Evolutionary conservation across 2,888 invertebrate species (phyloP).

Genomic region (Pollenia amentaria): DNA sequence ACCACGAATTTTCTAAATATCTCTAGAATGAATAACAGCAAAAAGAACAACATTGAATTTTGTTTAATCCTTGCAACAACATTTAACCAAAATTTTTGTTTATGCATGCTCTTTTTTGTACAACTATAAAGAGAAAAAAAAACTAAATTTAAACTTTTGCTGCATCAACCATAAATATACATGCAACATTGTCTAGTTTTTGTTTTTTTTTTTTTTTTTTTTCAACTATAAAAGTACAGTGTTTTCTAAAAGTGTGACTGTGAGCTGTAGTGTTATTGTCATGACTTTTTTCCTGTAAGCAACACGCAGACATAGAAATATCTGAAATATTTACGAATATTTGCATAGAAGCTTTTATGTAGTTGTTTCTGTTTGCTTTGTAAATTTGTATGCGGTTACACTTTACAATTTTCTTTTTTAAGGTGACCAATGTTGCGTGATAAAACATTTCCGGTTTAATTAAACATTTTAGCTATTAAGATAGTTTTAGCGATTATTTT

Average conservation of each 20-base stretch:
- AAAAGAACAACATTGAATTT: not conserved
- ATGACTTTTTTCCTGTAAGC: not conserved
- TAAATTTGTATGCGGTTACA: constrained; percentile 53
- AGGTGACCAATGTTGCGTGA: constrained; percentile 59
- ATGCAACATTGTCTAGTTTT: constrained; percentile 33
- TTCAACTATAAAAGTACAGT: not conserved
- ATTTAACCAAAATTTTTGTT: not conserved
- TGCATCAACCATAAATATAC: constrained; percentile 64
- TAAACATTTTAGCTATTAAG: not conserved
- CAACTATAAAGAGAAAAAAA: constrained; percentile 4
- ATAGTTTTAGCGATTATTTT: not conserved
- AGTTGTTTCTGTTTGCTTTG: constrained; percentile 40
- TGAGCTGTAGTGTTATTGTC: constrained; percentile 15
- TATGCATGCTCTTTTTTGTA: not conserved
- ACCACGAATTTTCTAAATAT: not conserved
- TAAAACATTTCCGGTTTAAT: constrained; percentile 35
- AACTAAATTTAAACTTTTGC: constrained; percentile 15
- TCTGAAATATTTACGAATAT: not conserved
- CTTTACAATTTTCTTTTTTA: constrained; percentile 22
- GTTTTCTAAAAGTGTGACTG: constrained; percentile 37
- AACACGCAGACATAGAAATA: not conserved
- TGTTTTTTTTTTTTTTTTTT: constrained; percentile 1
- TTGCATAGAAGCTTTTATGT: constrained; percentile 9
- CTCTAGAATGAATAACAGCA: not conserved
- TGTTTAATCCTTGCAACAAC: constrained; percentile 11